Evolutionary conservation across 2,113 vertebrate genomes (phyloP).

Genomic region (human (Homo sapiens)): DNA sequence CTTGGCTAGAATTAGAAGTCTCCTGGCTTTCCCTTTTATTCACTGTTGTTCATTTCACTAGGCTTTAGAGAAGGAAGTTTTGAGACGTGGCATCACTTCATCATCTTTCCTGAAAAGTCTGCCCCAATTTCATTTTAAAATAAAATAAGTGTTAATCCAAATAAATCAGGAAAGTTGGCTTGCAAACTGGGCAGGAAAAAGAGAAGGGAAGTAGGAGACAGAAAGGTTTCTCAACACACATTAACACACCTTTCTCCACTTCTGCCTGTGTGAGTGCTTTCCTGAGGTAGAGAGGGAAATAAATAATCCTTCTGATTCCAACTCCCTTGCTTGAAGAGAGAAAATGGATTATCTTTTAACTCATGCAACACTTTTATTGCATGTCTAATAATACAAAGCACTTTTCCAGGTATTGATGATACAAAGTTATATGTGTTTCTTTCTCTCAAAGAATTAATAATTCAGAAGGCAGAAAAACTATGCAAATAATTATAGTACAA

Average conservation of each 20-base stretch:
- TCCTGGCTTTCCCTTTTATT: neutral
- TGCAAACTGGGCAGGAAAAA: neutral
- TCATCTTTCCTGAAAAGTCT: neutral
- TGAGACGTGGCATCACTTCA: neutral
- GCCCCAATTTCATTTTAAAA: slow-evolving; percentile 28
- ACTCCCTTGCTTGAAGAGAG: neutral
- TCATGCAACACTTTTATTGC: neutral
- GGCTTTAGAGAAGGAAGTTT: neutral
- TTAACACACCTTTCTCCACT: neutral
- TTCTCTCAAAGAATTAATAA: neutral
- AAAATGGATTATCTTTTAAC: neutral
- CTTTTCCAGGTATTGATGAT: neutral
- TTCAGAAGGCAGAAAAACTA: neutral
- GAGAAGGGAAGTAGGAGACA: neutral
- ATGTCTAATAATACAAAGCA: neutral
- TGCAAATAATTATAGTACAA: neutral
- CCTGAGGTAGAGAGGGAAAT: neutral
- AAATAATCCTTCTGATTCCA: neutral
- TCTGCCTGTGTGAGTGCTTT: neutral
- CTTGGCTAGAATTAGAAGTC: neutral
- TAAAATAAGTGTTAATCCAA: neutral
- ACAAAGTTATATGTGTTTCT: neutral
- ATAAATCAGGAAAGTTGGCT: neutral
- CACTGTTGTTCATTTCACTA: neutral
- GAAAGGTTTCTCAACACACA: neutral